These are phyloP conservation scores for Bucorvus abyssinicus DNA, from an alignment of 2,797 vertebrate species.

Conservation along the genomic window DNA sequence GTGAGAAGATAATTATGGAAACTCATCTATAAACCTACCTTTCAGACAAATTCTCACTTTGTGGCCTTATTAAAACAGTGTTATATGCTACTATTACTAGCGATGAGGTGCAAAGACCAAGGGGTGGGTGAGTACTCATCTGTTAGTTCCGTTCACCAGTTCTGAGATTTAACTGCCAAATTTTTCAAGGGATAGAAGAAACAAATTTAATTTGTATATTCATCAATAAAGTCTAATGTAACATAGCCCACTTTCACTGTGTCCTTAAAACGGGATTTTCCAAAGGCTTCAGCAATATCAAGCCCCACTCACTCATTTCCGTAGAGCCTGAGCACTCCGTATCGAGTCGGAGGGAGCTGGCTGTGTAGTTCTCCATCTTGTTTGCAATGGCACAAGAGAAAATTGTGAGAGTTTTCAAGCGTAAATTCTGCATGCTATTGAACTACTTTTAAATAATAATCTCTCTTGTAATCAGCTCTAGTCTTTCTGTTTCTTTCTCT, in stretches of 20 bases:
- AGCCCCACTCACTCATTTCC: neutral
- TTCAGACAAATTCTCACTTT: neutral
- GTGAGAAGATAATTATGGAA: neutral
- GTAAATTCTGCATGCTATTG: neutral
- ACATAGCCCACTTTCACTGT: neutral
- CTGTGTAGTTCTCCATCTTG: rapidly evolving
- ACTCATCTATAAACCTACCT: neutral
- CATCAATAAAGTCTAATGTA: neutral
- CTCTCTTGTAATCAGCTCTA: neutral
- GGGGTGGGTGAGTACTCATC: neutral
- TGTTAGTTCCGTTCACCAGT: neutral
- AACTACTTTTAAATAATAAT: neutral
- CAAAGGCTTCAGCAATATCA: neutral
- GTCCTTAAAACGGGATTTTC: neutral
- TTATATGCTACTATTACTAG: neutral
- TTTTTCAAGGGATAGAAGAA: neutral
- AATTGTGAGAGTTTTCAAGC: neutral
- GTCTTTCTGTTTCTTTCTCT: neutral
- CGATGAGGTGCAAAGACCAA: neutral
- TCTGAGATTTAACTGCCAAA: neutral
- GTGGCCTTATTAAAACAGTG: neutral
- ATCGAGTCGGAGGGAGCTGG: neutral
- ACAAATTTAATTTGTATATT: neutral
- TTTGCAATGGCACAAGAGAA: neutral
- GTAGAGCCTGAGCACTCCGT: neutral